These are phyloP conservation scores for Musca domestica DNA, from an alignment of 1,140 invertebrate genomes.

Conservation along the genomic window DNA sequence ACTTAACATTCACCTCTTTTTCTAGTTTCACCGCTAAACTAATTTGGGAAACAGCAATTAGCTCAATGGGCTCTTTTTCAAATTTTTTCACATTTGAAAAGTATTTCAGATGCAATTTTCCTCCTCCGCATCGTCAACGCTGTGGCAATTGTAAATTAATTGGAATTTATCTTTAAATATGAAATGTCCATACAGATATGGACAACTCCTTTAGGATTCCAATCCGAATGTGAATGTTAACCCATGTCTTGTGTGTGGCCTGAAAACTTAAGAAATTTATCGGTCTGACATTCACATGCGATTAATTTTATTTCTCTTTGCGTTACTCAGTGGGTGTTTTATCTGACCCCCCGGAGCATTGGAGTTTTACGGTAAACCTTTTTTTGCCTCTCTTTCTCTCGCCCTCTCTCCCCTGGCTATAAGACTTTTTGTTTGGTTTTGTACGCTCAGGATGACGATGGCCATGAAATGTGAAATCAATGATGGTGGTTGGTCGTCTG, in stretches of 20 bases:
- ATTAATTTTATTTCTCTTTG: conserved; percentile 13
- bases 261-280: conserved; percentile 27
- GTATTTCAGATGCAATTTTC: too few species aligned
- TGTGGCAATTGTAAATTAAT: too few species aligned
- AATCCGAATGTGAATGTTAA: background rate
- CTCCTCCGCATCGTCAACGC: too few species aligned
- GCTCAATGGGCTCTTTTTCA: too few species aligned
- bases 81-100: too few species aligned
- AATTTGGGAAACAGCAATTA: too few species aligned
- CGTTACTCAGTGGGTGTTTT: conserved; percentile 1
- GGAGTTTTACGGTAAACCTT: conserved; percentile 2
- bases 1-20: too few species aligned
- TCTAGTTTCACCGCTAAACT: too few species aligned
- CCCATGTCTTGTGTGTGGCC: conserved; percentile 15
- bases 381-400: background rate
- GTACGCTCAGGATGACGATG: too few species aligned
- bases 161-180: too few species aligned
- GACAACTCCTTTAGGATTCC: background rate
- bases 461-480: too few species aligned
- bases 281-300: conserved; percentile 24
- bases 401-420: background rate
- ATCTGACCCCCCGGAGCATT: conserved; percentile 6
- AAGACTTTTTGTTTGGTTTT: background rate
- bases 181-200: background rate
- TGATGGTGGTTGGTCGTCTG: too few species aligned